Conservation (phyloP, 1,140 invertebrate species). For the Bombus confusus region DNA sequence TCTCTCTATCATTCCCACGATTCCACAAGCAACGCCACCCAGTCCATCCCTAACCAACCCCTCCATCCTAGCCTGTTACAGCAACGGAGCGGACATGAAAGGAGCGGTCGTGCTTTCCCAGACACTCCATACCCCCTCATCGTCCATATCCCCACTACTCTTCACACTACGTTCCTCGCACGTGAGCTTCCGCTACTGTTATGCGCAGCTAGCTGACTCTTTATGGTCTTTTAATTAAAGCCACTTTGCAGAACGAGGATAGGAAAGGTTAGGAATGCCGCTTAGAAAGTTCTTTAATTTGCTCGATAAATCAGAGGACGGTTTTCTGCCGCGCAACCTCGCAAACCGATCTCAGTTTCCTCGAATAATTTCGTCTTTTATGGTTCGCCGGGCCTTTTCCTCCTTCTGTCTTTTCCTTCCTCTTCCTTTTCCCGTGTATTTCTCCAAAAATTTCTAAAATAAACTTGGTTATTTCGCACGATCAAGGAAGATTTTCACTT, state of each 20-base stretch:
- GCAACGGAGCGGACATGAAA: constrained; percentile 71
- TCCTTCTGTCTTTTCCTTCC: no score
- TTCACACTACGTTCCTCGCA: constrained; percentile 42
- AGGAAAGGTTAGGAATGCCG: constrained; percentile 69
- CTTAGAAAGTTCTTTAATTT: constrained; percentile 76
- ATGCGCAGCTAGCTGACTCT: constrained; percentile 67
- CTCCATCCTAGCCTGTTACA: constrained; percentile 61
- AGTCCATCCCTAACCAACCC: constrained; percentile 56
- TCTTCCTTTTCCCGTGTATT: no score
- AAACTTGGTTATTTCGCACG: no score
- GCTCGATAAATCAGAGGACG: constrained; percentile 72
- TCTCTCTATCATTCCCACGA: constrained; percentile 37
- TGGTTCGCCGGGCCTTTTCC: neutral
- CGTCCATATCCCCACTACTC: neutral
- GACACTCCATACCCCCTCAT: constrained; percentile 62
- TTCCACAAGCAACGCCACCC: constrained; percentile 38
- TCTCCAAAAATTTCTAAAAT: no score
- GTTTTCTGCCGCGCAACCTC: constrained; percentile 20
- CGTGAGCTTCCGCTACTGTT: constrained; percentile 67
- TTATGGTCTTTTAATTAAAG: constrained; percentile 77
- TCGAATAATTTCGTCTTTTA: constrained; percentile 46
- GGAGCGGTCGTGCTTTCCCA: constrained; percentile 73
- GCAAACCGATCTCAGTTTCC: constrained; percentile 44
- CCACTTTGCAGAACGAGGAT: constrained; percentile 72
- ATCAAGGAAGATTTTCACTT: neutral